These are phyloP conservation scores for Stomatorhinus ivindoensis DNA, from an alignment of 2,113 vertebrate species.

Conservation along the genomic window DNA sequence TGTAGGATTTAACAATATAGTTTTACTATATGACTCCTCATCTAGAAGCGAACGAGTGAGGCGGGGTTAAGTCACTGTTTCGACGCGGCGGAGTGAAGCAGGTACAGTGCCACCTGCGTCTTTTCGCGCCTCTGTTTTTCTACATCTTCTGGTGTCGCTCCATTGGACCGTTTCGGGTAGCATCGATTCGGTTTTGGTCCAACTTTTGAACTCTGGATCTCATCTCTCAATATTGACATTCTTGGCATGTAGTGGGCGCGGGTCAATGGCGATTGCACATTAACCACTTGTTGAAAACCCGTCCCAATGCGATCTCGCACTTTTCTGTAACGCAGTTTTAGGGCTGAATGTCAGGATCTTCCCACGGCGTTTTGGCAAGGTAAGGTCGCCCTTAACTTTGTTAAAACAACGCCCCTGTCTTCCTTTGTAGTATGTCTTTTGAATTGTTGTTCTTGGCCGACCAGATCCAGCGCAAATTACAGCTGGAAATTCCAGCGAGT, in stretches of 20 bases:
- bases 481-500: not conserved
- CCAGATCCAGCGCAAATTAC: not conserved
- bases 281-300: constrained; percentile 36
- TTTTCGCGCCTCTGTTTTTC: not conserved
- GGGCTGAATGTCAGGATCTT: constrained; percentile 15
- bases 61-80: not conserved
- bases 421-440: not conserved
- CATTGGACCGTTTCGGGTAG: not conserved
- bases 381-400: constrained; percentile 5
- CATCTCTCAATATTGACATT: constrained; percentile 34
- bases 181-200: constrained; percentile 4
- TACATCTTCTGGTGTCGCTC: not conserved
- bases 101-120: not conserved
- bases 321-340: constrained; percentile 1
- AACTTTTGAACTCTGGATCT: constrained; percentile 18
- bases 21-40: not conserved
- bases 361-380: constrained; percentile 9
- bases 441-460: not conserved
- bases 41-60: not conserved
- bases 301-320: constrained; percentile 13
- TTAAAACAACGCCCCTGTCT: not conserved
- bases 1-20: not conserved
- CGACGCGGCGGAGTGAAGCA: not conserved
- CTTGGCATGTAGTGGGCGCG: constrained; percentile 24
- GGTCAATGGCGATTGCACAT: constrained; percentile 45